Evolutionary conservation across 2,888 invertebrate genomes (phyloP).

Genomic region (Panzeria rudis): DNA sequence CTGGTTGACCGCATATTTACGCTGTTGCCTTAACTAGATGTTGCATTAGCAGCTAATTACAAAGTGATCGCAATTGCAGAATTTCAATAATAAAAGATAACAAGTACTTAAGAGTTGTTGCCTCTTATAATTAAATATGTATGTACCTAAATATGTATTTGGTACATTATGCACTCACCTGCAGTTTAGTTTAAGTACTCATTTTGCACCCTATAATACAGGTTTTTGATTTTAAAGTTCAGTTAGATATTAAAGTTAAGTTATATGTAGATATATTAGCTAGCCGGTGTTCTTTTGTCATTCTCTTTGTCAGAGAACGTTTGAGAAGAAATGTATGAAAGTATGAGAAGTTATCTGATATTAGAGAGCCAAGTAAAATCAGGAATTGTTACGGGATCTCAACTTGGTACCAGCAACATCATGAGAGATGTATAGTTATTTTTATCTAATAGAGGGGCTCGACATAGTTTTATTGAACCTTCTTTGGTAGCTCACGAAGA

Average conservation of each 20-base stretch:
- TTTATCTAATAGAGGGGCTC: no score
- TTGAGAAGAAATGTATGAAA: no score
- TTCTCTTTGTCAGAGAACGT: no score
- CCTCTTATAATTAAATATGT: slow-evolving; percentile 60
- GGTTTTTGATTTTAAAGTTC: slow-evolving; percentile 34
- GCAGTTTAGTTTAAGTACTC: slow-evolving; percentile 18
- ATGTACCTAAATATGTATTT: slow-evolving; percentile 10
- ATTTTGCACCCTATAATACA: slow-evolving; percentile 15
- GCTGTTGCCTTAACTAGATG: slow-evolving; percentile 68
- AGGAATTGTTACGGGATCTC: no score
- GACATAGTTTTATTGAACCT: no score
- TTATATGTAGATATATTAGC: not conserved
- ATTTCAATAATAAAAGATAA: slow-evolving; percentile 67
- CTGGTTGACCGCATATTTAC: slow-evolving; percentile 59
- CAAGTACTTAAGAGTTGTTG: slow-evolving; percentile 64
- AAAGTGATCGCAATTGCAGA: slow-evolving; percentile 73
- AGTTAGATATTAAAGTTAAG: not conserved
- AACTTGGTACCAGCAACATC: no score
- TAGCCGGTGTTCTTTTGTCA: no score
- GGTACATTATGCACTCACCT: slow-evolving; percentile 57
- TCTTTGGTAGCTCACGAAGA: no score
- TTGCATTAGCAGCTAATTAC: slow-evolving; percentile 79
- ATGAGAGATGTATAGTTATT: no score
- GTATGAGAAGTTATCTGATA: no score
- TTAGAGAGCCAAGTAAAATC: no score